Evolutionary conservation across 2,113 vertebrate species (phyloP).

Genomic region (Nesogale talazaci): DNA sequence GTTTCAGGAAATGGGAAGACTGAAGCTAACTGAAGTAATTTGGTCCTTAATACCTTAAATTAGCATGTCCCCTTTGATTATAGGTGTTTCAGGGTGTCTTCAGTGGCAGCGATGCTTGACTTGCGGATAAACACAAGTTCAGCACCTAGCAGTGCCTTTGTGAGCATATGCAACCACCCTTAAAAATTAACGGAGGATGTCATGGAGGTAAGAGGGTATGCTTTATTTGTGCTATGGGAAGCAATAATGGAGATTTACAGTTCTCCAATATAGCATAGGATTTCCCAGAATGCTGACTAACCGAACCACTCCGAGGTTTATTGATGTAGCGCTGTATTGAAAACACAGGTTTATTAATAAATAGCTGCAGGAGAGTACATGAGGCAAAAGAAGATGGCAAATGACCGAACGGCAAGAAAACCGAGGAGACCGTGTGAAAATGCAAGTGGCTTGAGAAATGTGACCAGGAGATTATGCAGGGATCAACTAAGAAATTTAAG

Average conservation of each 20-base stretch:
- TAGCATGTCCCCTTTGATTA: constrained; percentile 49
- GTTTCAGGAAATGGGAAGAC: constrained; percentile 32
- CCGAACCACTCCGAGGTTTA: constrained; percentile 82
- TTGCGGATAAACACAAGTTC: constrained; percentile 37
- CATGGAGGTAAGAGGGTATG: constrained; percentile 66
- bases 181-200: constrained; percentile 79
- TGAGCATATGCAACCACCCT: constrained; percentile 54
- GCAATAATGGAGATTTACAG: constrained; percentile 90
- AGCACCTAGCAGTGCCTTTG: not conserved
- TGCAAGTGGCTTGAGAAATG: constrained; percentile 69
- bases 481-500: constrained; percentile 75
- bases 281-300: constrained; percentile 90
- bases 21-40: constrained; percentile 6
- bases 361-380: constrained; percentile 75
- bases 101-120: not conserved
- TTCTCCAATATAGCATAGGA: constrained; percentile 86
- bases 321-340: constrained; percentile 82
- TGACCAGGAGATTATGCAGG: constrained; percentile 75
- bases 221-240: constrained; percentile 87
- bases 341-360: constrained; percentile 88
- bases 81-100: constrained; percentile 49
- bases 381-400: constrained; percentile 59
- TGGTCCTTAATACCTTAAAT: constrained; percentile 55
- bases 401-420: not conserved
- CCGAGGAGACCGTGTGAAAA: not conserved